Base-by-base conservation (phyloP, 2,888 invertebrate genomes). In the Lymantria dispar region DNA sequence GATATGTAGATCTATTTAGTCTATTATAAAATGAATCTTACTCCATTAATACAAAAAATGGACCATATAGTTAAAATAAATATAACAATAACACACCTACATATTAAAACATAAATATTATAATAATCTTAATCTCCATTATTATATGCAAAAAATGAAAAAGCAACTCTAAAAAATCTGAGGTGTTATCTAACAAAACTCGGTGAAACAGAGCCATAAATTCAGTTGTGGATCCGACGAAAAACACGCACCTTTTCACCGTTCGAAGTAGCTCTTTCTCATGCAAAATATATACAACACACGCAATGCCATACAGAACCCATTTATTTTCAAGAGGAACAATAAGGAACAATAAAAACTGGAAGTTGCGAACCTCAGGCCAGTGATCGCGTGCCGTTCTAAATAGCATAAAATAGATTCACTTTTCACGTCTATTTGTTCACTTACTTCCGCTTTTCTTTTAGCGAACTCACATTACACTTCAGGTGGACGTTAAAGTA, bases 311-410 rank as follows among this genome's bases (percentile, higher is more conserved):
- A 47, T 43, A 15, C 13, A 45, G 50, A 57, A 45, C 50, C 61
- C 57, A 66, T 68, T 68, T 68, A 68, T 60, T 63, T 62, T 60
- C 57, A 61, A 68, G 65, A 65, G 58, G 64, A 66, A 68, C 69
- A 68, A 68, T 65, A 61, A 55, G 52, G 54, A 58, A 68, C 69
- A 66, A 68, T 68, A 68, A 68, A 68, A 68, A 64, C 55, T 54
- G 56, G 60, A 51, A 65, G 58, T 58, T 60, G 65, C 54, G 53
- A 56, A 51, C 58, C 42, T 41, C 42, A 40, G 12, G 13, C 40
- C 53, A 50, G 55, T 50, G 62, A 68, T 68, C 58, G 65, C 67
- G 67, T 68, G 68, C 65, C 68, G 56, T 62, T 40, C 22, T 40
- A 33, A 8, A 33, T 33, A 33, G 33, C 10, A 33, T 22, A 22